phyloP scores from a whole-genome alignment of 2,888 invertebrate species.

The Acanthacorydalis orientalis region DNA sequence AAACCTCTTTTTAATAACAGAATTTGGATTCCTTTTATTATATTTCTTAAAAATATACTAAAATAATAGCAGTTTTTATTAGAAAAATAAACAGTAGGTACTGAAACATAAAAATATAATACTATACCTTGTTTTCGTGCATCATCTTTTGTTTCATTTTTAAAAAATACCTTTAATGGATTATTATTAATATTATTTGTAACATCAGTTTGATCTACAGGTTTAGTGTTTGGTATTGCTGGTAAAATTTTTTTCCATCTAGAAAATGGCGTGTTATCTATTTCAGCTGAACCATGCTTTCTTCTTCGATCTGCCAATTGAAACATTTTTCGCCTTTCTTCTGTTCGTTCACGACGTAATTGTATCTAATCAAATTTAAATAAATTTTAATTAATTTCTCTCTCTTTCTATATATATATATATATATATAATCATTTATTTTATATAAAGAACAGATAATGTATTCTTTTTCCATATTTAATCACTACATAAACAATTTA shows the following conservation, averaged over 20 bases:
- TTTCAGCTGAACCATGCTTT: constrained; percentile 35
- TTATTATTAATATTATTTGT: background rate
- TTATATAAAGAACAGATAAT: background rate
- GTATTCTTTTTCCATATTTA: no score
- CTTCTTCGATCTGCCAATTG: constrained; percentile 61
- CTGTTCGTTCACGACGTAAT: constrained; percentile 73
- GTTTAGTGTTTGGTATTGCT: constrained; percentile 35
- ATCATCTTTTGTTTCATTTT: background rate
- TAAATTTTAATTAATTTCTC: background rate
- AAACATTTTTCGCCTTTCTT: constrained; percentile 85
- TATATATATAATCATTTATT: background rate
- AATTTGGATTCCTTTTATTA: no score
- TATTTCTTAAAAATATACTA: no score
- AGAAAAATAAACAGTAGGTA: background rate
- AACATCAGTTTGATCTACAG: background rate
- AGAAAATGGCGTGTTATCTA: constrained; percentile 41
- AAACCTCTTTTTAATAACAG: no score
- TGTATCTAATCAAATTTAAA: constrained; percentile 40
- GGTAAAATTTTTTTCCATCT: constrained; percentile 56
- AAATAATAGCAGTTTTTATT: no score
- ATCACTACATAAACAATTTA: no score
- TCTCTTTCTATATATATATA: no score
- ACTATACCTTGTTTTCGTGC: constrained; percentile 2
- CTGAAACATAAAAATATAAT: background rate
- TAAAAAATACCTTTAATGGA: background rate